phyloP scores from a whole-genome alignment of 1,140 invertebrate species.

The Drosophila tristis region DNA sequence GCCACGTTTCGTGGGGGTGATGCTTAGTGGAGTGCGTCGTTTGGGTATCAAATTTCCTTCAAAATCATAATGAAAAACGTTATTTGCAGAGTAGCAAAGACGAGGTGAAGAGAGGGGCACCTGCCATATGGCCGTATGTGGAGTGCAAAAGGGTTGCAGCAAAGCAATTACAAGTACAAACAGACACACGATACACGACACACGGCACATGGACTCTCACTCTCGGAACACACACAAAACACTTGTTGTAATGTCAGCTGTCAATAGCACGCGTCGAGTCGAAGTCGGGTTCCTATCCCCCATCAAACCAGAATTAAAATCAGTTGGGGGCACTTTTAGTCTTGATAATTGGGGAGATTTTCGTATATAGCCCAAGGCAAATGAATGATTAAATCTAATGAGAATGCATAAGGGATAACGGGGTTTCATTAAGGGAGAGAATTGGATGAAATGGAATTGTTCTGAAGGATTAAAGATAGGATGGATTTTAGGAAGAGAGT shows the following conservation, averaged over 20 bases:
- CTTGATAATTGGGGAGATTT: conserved; percentile 34
- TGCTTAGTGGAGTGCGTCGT: background rate
- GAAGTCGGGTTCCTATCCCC: conserved; percentile 29
- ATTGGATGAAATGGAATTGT: too few relatives aligned
- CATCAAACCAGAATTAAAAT: background rate
- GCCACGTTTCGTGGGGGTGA: conserved; percentile 1
- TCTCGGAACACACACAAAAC: conserved; percentile 21
- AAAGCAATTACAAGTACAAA: conserved; percentile 51
- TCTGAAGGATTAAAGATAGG: too few relatives aligned
- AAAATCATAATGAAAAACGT: conserved; percentile 45
- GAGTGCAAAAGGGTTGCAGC: conserved; percentile 29
- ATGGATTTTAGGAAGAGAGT: too few relatives aligned
- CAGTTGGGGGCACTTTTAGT: conserved; percentile 1
- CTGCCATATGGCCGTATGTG: conserved; percentile 44
- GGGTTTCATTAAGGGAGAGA: conserved; percentile 1
- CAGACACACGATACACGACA: conserved; percentile 3
- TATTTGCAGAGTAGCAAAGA: conserved; percentile 26
- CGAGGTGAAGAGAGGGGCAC: conserved; percentile 28
- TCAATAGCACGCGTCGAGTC: conserved; percentile 45
- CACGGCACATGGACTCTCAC: background rate
- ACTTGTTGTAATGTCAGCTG: conserved; percentile 54
- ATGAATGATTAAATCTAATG: conserved; percentile 1
- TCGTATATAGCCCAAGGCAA: conserved; percentile 7
- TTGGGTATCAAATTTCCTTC: conserved; percentile 48
- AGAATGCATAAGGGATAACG: background rate